Conservation (phyloP, 2,113 vertebrate species). For the Esox niger region DNA sequence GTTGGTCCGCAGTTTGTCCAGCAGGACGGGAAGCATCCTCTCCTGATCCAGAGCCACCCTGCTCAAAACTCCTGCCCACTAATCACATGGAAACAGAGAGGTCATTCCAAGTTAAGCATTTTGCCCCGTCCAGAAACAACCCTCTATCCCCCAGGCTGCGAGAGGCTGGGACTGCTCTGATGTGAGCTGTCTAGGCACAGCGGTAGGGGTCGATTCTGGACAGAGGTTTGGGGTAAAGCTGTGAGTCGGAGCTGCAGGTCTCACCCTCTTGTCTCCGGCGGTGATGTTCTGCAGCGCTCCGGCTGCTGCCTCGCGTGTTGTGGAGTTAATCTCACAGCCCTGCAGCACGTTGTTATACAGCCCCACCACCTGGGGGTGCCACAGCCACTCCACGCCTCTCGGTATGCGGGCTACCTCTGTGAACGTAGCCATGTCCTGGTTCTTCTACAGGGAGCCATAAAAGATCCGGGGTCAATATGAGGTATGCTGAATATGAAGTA, state of each 20-base stretch:
- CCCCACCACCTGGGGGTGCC: conserved; percentile 87
- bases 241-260: too few relatives aligned
- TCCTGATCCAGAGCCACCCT: conserved; percentile 88
- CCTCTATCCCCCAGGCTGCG: too few relatives aligned
- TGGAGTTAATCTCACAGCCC: conserved; percentile 76
- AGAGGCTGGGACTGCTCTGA: too few relatives aligned
- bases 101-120: background rate
- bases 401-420: conserved; percentile 86
- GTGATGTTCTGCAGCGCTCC: conserved; percentile 96
- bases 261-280: conserved; percentile 84
- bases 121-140: background rate
- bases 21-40: conserved; percentile 84
- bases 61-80: conserved; percentile 90
- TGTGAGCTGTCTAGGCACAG: too few relatives aligned
- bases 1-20: conserved; percentile 81
- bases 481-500: background rate
- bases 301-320: conserved; percentile 81
- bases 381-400: conserved; percentile 91
- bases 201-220: too few relatives aligned
- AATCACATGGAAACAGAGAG: conserved; percentile 1
- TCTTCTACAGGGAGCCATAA: conserved; percentile 57
- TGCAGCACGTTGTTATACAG: conserved; percentile 87
- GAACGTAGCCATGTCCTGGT: conserved; percentile 80
- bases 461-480: background rate
- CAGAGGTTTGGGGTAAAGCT: too few relatives aligned